Evolutionary conservation across 2,797 vertebrate genomes (phyloP).

Genomic region (Taenioides sp.): DNA sequence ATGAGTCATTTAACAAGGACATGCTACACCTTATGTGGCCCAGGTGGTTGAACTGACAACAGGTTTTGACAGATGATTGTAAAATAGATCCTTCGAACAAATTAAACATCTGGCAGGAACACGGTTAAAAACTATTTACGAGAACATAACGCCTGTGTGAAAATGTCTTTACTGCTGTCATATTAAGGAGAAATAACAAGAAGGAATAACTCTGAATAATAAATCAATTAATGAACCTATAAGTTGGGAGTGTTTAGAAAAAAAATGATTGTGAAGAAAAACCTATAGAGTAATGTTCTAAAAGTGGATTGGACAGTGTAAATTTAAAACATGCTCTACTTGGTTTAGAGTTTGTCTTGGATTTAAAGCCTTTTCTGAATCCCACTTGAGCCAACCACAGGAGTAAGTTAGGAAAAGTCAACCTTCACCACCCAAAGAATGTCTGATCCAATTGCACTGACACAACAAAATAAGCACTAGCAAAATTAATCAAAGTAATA

Average conservation of each 20-base stretch:
- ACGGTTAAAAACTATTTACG: constrained; percentile 25
- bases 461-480: constrained; percentile 61
- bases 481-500: constrained; percentile 57
- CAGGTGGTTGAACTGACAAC: constrained; percentile 33
- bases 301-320: constrained; percentile 62
- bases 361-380: constrained; percentile 68
- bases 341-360: constrained; percentile 64
- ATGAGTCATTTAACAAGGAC: constrained; percentile 66
- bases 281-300: constrained; percentile 37
- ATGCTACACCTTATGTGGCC: constrained; percentile 49
- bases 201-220: constrained; percentile 34
- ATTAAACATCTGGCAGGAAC: constrained; percentile 31
- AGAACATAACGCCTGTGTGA: constrained; percentile 21
- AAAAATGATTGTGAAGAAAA: constrained; percentile 34
- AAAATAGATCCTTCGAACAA: constrained; percentile 40
- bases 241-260: constrained; percentile 29
- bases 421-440: constrained; percentile 67
- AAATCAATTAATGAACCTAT: constrained; percentile 10
- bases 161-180: constrained; percentile 7
- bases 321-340: constrained; percentile 59
- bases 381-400: constrained; percentile 66
- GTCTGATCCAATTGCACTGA: constrained; percentile 75
- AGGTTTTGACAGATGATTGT: constrained; percentile 49
- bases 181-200: constrained; percentile 21
- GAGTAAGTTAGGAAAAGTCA: constrained; percentile 70